Conservation (phyloP, 2,888 invertebrate genomes). For the Exephanes ischioxanthus region DNA sequence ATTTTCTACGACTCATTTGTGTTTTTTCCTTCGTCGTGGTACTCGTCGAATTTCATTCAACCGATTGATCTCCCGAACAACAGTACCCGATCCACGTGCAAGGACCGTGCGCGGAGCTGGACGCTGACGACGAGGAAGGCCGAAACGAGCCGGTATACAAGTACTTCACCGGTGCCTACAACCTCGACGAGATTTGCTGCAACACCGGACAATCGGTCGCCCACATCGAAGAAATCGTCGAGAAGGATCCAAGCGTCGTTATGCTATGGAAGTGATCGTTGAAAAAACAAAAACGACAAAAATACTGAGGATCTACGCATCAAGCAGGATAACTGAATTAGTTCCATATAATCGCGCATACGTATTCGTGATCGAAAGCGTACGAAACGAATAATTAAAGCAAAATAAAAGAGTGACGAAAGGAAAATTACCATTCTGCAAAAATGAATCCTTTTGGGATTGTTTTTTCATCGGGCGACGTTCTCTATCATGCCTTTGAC, state of each 20-base stretch:
- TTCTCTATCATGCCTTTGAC: conserved; percentile 81
- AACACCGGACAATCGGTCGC: conserved; percentile 91
- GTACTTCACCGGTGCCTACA: conserved; percentile 92
- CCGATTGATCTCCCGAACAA: conserved; percentile 21
- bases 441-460: conserved; percentile 7
- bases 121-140: conserved; percentile 75
- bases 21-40: conserved; percentile 22
- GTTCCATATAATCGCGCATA: conserved; percentile 11
- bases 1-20: background rate
- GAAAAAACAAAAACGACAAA: background rate
- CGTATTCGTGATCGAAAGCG: background rate
- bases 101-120: conserved; percentile 65
- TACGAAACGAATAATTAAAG: background rate
- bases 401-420: conserved; percentile 22
- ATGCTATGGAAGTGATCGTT: conserved; percentile 90
- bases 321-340: conserved; percentile 52
- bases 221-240: conserved; percentile 93
- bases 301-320: background rate
- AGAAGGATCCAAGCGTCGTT: conserved; percentile 93
- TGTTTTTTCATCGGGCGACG: conserved; percentile 70
- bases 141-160: conserved; percentile 85
- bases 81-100: conserved; percentile 83
- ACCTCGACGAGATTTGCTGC: conserved; percentile 96
- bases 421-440: conserved; percentile 10
- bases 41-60: background rate